These are phyloP conservation scores for Acronicta psi DNA, from an alignment of 2,888 invertebrate species.

Conservation along the genomic window DNA sequence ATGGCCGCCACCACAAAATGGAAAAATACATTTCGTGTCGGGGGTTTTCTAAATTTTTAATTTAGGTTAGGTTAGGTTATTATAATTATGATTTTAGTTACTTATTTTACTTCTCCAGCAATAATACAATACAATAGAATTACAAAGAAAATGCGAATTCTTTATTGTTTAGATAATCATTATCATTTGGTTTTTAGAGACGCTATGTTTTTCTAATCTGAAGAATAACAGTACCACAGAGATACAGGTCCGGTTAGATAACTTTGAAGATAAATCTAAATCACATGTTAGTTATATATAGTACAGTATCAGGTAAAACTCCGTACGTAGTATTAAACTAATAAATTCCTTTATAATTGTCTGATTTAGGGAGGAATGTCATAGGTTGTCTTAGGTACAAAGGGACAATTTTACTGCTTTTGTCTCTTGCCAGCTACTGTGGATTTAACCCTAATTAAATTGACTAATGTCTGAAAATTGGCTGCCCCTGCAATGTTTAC, in stretches of 20 bases:
- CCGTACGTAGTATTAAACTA: constrained; percentile 11
- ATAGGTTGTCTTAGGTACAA: constrained; percentile 23
- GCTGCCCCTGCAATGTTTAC: constrained; percentile 7
- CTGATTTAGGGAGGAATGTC: constrained; percentile 47
- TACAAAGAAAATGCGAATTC: no score
- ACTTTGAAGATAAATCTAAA: not conserved
- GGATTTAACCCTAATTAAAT: constrained; percentile 37
- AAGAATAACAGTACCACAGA: not conserved
- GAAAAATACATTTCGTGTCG: no score
- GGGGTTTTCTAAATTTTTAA: no score
- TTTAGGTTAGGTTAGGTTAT: no score
- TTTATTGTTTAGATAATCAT: no score
- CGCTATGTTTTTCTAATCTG: no score
- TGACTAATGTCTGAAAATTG: constrained; percentile 38
- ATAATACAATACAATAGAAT: no score
- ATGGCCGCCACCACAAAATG: no score
- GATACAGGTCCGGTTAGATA: not conserved
- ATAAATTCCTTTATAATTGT: constrained; percentile 47
- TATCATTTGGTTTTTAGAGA: no score
- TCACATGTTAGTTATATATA: no score
- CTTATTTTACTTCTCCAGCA: no score
- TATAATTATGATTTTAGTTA: no score
- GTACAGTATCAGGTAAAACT: not conserved
- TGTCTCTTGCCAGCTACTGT: constrained; percentile 15
- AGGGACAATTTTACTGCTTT: constrained; percentile 14